Base-by-base conservation (phyloP, 2,113 vertebrate species). In the Siniperca knerii region DNA sequence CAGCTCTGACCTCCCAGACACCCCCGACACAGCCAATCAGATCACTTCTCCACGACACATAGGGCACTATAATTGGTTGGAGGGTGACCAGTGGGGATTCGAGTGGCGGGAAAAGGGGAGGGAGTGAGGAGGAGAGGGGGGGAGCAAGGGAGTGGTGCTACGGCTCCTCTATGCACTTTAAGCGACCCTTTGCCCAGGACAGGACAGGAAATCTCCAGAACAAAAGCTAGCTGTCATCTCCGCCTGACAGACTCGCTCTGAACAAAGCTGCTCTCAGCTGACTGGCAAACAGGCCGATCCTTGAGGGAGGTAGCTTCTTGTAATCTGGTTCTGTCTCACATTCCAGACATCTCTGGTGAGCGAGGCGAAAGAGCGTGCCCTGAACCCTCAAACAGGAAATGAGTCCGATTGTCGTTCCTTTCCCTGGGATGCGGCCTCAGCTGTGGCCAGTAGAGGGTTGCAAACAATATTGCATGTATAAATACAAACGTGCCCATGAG, bases 311-410 rank as follows among this genome's bases (percentile, higher is more conserved):
- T 55, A 25, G 50, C 76, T 65, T 48, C 85, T 79, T 73, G 77
- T 89, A 89, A 92, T 93, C 88, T 82, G 88, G 88, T 87, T 77
- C 72, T 44, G 82, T 91, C 86, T 84, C 89, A 80, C 77, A 90
- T 89, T 90, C 87, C 90, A 90, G 89, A 82, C 42, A 54, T 87
- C 86, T 85, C 89, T 52, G 62, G 68, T 35, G 76, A 81, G 77
- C 52, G 57, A 75, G 67, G 62, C 58, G 1, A 78, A 79, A 73
- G 74, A 85, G 84, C 77, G 44, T 82, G 86, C 82, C 81, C 66
- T 78, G 81, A 87, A 78, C 85, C 77, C 29, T 82, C 73, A 82
- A 87, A 93, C 90, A 92, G 93, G 93, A 95, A 94, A 92, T 92
- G 77, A 92, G 89, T 71, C 79, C 29, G 75, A 90, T 83, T 66